A percentile compares a stretch with the other conserved stretches of the same genome.
Evolutionary conservation across 2,888 invertebrate genomes (phyloP).

Genomic region (Salticus scenicus): DNA sequence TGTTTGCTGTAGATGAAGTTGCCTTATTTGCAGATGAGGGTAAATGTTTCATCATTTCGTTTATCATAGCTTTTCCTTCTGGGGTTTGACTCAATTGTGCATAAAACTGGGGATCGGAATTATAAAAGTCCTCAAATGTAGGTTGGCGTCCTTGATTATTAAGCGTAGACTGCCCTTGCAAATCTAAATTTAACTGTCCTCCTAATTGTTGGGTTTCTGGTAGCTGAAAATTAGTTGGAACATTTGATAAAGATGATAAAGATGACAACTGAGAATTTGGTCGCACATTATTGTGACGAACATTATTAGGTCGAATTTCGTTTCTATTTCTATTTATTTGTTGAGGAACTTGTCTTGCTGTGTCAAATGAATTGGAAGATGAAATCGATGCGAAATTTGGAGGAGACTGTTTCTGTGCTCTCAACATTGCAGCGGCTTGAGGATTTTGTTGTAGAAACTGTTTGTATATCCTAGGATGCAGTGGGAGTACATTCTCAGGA

Average conservation of each 20-base stretch:
- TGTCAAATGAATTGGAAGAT: not conserved
- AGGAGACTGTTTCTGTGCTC: not conserved
- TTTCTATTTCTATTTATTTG: constrained; percentile 41
- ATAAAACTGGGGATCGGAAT: constrained; percentile 45
- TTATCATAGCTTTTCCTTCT: constrained; percentile 36
- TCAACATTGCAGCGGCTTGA: constrained; percentile 9
- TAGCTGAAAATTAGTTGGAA: constrained; percentile 21
- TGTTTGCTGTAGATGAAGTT: not conserved
- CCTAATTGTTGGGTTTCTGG: constrained; percentile 6
- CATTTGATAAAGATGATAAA: constrained; percentile 11
- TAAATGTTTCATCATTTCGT: constrained; percentile 37
- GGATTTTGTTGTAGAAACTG: constrained; percentile 50
- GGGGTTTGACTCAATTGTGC: constrained; percentile 30
- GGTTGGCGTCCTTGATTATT: not conserved
- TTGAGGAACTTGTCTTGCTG: not conserved
- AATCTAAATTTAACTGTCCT: constrained; percentile 9
- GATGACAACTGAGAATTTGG: not conserved
- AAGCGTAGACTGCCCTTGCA: constrained; percentile 17
- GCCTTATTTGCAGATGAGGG: not conserved
- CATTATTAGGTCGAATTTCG: no score
- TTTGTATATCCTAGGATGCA: constrained; percentile 58
- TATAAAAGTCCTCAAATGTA: constrained; percentile 15
- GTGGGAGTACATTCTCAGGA: constrained; percentile 54
- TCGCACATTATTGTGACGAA: no score
- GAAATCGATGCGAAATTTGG: not conserved